Evolutionary conservation across 2,888 invertebrate species (phyloP).

Genomic region (Callyntrura guangdongensis): DNA sequence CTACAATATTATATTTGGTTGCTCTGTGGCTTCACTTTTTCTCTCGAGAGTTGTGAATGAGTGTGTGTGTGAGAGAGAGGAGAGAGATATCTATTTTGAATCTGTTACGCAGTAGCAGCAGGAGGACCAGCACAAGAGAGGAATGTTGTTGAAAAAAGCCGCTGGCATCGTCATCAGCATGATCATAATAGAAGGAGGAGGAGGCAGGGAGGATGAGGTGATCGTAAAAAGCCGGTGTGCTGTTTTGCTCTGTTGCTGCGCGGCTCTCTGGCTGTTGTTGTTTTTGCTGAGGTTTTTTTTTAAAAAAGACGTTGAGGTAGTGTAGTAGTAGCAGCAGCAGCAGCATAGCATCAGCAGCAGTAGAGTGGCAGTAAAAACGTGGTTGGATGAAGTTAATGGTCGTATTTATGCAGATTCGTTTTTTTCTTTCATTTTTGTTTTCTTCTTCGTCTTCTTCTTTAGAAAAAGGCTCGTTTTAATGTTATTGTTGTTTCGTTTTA

Average conservation of each 20-base stretch:
- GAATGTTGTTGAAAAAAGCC: neutral
- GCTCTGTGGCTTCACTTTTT: no score
- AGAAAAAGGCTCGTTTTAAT: no score
- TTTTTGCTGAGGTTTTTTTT: neutral
- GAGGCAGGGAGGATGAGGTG: neutral
- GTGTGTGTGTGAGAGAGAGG: no score
- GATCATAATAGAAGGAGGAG: neutral
- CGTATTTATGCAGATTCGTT: neutral
- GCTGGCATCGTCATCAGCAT: neutral
- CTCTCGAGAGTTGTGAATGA: no score
- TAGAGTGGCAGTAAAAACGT: neutral
- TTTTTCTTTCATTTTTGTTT: constrained; percentile 5
- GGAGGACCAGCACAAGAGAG: neutral
- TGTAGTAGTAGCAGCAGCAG: no score
- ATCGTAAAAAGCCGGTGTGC: neutral
- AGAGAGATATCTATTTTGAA: no score
- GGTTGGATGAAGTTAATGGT: neutral
- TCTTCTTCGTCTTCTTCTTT: neutral
- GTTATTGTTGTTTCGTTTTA: neutral
- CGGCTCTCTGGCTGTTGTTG: neutral
- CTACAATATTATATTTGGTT: no score
- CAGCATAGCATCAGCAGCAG: no score
- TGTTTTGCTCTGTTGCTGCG: neutral
- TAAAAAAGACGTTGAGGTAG: neutral
- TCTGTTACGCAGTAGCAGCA: neutral